A percentile compares a stretch with the other conserved stretches of the same genome.
Conservation (phyloP, 2,797 vertebrate species). For the Lacerta bilineata region DNA sequence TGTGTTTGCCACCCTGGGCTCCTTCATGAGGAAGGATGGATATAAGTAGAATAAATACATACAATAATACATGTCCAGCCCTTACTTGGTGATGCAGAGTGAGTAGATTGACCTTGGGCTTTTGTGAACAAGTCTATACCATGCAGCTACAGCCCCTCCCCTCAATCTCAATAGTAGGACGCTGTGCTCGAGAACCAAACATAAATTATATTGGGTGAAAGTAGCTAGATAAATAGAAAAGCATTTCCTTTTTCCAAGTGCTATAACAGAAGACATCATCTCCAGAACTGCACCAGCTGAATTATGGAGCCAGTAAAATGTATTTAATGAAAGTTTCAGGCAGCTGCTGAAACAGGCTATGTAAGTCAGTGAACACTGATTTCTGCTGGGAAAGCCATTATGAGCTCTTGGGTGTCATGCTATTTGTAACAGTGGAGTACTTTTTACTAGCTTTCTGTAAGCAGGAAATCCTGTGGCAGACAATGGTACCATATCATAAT, state of each 20-base stretch:
- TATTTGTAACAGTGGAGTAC: slow-evolving; percentile 35
- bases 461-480: slow-evolving; percentile 65
- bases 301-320: slow-evolving; percentile 4
- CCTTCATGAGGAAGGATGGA: no score
- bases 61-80: no score
- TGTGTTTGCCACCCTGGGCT: no score
- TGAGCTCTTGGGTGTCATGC: background rate
- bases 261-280: background rate
- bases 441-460: slow-evolving; percentile 34
- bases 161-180: background rate
- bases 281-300: background rate
- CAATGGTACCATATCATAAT: slow-evolving; percentile 51
- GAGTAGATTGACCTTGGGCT: no score
- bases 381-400: slow-evolving; percentile 58
- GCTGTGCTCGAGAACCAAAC: background rate
- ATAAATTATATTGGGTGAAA: background rate
- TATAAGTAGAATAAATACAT: no score
- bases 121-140: no score
- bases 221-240: background rate
- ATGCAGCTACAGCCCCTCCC: background rate
- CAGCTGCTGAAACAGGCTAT: slow-evolving; percentile 44
- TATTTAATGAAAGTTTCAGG: slow-evolving; percentile 11
- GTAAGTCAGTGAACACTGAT: slow-evolving; percentile 26
- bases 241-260: rapidly evolving
- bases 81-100: no score